A percentile compares a stretch with the other conserved stretches of the same genome.
These are phyloP conservation scores for Eupithecia tripunctaria DNA, from an alignment of 2,888 invertebrate species.

Conservation along the genomic window DNA sequence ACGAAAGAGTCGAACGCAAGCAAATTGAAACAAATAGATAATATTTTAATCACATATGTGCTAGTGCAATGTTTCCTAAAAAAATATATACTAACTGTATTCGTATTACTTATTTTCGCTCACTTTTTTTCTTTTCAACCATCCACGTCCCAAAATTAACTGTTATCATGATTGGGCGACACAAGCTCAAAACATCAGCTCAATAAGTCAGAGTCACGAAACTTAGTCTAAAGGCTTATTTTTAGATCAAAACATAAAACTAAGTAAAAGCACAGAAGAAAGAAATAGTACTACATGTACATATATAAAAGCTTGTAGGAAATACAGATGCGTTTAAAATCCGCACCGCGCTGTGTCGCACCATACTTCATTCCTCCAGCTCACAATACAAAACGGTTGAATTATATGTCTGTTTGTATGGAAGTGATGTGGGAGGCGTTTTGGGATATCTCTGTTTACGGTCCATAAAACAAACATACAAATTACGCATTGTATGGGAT, in stretches of 20 bases:
- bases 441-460: slow-evolving; percentile 65
- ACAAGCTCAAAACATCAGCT: background rate
- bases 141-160: background rate
- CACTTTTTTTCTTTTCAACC: too few relatives aligned
- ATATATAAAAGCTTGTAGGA: background rate
- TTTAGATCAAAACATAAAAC: too few relatives aligned
- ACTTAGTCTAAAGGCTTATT: too few relatives aligned
- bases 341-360: slow-evolving; percentile 12
- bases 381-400: slow-evolving; percentile 46
- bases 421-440: slow-evolving; percentile 57
- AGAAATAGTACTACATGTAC: too few relatives aligned
- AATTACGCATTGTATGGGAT: slow-evolving; percentile 43
- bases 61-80: too few relatives aligned
- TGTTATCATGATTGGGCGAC: background rate
- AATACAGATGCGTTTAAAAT: background rate
- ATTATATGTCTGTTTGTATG: slow-evolving; percentile 49
- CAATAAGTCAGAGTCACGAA: background rate
- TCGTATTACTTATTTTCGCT: too few relatives aligned
- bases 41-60: background rate
- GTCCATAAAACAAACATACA: slow-evolving; percentile 63
- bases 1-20: background rate
- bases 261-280: background rate
- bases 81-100: too few relatives aligned
- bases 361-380: slow-evolving; percentile 37
- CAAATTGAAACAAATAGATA: background rate